Evolutionary conservation across 2,113 vertebrate species (phyloP).

Genomic region (Fregetta grallaria): DNA sequence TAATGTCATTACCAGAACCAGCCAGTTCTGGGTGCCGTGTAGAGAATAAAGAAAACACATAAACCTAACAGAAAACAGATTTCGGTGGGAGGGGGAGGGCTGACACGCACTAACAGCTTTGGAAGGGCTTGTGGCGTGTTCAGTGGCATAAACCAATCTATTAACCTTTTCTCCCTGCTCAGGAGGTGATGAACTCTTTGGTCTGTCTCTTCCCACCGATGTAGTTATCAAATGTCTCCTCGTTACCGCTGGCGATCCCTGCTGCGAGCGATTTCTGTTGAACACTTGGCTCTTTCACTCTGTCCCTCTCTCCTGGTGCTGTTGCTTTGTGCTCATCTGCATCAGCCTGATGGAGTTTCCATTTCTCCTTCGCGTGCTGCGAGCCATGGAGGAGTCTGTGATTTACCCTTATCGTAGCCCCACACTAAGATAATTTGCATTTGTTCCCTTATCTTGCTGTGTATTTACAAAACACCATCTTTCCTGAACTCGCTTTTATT

Average conservation of each 20-base stretch:
- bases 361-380: not conserved
- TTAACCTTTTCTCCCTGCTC: slow-evolving; percentile 52
- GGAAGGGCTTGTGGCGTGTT: slow-evolving; percentile 26
- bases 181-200: slow-evolving; percentile 54
- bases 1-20: slow-evolving; percentile 58
- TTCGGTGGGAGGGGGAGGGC: slow-evolving; percentile 16
- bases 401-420: not conserved
- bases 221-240: slow-evolving; percentile 40
- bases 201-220: slow-evolving; percentile 12
- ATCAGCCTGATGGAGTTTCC: not conserved
- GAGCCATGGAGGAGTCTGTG: not conserved
- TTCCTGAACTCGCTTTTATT: not conserved
- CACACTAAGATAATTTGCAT: not conserved
- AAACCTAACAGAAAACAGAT: slow-evolving; percentile 67
- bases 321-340: not conserved
- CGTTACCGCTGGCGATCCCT: rapidly evolving
- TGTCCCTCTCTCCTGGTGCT: not conserved
- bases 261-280: not conserved
- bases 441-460: not conserved
- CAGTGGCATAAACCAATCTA: slow-evolving; percentile 50
- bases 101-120: slow-evolving; percentile 26
- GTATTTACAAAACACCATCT: not conserved
- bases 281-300: not conserved
- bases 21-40: slow-evolving; percentile 31
- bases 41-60: slow-evolving; percentile 60